These are phyloP conservation scores for Hirundo rustica DNA, from an alignment of 2,797 vertebrate species.

Conservation along the genomic window DNA sequence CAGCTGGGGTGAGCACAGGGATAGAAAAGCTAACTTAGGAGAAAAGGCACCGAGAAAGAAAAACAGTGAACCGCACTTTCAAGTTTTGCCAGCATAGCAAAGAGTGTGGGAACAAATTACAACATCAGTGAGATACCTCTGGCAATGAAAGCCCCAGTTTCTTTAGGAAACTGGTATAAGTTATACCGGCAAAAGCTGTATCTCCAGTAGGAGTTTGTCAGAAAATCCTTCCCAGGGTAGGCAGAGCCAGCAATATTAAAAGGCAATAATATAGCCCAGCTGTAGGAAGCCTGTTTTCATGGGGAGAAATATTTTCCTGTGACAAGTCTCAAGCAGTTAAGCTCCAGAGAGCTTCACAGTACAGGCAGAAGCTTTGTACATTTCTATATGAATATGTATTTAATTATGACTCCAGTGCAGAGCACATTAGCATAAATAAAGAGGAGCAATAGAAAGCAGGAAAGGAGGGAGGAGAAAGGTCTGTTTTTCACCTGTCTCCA, in stretches of 20 bases:
- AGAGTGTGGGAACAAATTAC: conserved; percentile 67
- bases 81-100: conserved; percentile 67
- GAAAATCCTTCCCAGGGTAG: conserved; percentile 58
- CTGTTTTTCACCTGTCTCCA: neutral
- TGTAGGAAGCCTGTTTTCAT: conserved; percentile 58
- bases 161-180: conserved; percentile 53
- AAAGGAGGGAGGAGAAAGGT: conserved; percentile 9
- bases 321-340: conserved; percentile 61
- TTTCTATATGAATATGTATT: conserved; percentile 50
- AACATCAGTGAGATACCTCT: conserved; percentile 57
- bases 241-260: conserved; percentile 54
- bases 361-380: conserved; percentile 43
- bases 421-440: conserved; percentile 68
- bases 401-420: conserved; percentile 37
- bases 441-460: conserved; percentile 37
- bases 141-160: conserved; percentile 66
- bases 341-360: conserved; percentile 35
- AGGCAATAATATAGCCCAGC: conserved; percentile 60
- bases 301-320: conserved; percentile 61
- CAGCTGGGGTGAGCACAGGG: conserved; percentile 46
- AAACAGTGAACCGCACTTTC: conserved; percentile 56
- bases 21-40: conserved; percentile 45
- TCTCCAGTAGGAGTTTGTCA: conserved; percentile 57
- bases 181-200: conserved; percentile 48
- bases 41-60: conserved; percentile 1